Conservation (phyloP, 92 coral and sea anemone genomes). For the Porites lobata region DNA sequence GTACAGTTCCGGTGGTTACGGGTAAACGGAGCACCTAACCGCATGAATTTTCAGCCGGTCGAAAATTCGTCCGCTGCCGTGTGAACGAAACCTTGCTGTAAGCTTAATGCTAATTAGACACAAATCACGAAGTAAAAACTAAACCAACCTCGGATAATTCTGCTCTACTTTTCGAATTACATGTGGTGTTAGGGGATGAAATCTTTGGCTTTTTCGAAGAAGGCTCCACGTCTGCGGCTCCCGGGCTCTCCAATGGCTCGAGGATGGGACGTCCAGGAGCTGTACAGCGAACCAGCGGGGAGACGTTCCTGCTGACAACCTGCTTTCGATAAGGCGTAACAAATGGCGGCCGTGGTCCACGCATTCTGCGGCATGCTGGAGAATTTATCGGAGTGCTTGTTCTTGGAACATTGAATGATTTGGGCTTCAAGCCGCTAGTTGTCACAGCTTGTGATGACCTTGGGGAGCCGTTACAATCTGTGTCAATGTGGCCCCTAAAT, state of each 20-base stretch:
- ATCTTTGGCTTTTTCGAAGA: constrained; percentile 24
- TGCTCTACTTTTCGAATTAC: not conserved
- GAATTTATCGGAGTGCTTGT: constrained; percentile 31
- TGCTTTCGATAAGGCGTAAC: constrained; percentile 62
- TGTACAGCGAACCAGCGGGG: constrained; percentile 36
- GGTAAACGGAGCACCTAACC: no score
- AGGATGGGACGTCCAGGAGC: not conserved
- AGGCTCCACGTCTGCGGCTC: constrained; percentile 1
- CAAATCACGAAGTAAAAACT: not conserved
- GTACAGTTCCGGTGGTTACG: no score
- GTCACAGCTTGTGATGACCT: constrained; percentile 10
- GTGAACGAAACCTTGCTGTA: no score
- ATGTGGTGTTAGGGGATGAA: not conserved
- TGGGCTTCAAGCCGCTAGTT: constrained; percentile 21
- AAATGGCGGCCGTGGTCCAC: constrained; percentile 44
- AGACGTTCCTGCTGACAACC: not conserved
- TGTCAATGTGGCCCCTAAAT: not conserved
- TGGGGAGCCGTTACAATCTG: constrained; percentile 3
- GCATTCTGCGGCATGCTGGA: not conserved
- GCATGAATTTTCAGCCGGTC: no score
- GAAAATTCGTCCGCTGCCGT: no score
- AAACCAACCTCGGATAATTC: constrained; percentile 1
- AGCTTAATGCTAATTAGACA: not conserved
- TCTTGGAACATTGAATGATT: constrained; percentile 3
- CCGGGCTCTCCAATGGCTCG: not conserved